Conservation (phyloP, 2,113 vertebrate genomes). For the Erpornis zantholeuca region DNA sequence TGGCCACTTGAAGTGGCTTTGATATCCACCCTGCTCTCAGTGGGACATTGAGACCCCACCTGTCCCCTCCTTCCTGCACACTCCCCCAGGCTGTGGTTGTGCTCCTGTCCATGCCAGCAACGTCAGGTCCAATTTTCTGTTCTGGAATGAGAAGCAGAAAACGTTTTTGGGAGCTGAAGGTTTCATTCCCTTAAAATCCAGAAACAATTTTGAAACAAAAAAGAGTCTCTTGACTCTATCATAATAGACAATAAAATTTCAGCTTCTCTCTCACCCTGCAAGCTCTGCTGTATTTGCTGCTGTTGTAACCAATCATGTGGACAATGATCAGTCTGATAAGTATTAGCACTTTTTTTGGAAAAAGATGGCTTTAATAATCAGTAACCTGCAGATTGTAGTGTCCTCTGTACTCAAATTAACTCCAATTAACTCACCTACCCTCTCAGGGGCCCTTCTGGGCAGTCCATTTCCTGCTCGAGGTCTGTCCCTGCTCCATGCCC, state of each 20-base stretch:
- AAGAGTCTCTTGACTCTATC: background rate
- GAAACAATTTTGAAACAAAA: background rate
- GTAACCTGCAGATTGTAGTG: background rate
- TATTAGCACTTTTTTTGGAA: background rate
- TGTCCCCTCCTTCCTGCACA: fast-evolving
- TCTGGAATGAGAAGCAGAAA: background rate
- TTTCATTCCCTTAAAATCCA: background rate
- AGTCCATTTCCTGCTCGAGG: background rate
- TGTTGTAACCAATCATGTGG: background rate
- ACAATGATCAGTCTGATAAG: background rate
- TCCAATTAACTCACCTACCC: fast-evolving
- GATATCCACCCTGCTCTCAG: background rate
- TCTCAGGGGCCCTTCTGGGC: background rate
- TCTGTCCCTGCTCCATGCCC: background rate
- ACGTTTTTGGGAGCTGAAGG: background rate
- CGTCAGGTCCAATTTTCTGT: too few relatives aligned
- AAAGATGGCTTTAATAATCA: background rate
- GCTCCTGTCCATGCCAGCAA: fast-evolving
- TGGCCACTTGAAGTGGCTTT: fast-evolving
- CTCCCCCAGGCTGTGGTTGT: fast-evolving
- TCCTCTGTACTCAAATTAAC: background rate
- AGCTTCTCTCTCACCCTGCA: background rate
- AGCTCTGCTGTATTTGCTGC: background rate
- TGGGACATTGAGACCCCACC: fast-evolving
- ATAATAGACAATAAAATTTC: background rate